Evolutionary conservation across 2,888 invertebrate genomes (phyloP).

Genomic region (Polydesmus complanatus): DNA sequence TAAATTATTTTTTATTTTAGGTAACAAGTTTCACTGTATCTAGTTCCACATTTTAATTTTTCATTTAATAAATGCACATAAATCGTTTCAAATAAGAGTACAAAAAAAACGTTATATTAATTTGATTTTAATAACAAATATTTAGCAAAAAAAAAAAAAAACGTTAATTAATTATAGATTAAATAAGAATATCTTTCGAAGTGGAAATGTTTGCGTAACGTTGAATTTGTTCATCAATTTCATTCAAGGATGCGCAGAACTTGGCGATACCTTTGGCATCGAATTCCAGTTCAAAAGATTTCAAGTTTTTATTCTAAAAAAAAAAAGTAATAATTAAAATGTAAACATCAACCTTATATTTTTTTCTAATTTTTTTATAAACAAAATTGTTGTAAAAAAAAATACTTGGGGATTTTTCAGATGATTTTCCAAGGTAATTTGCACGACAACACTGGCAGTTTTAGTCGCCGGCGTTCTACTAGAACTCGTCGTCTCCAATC

Average conservation of each 20-base stretch:
- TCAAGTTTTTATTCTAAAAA: neutral
- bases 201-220: neutral
- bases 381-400: neutral
- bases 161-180: too few relatives aligned
- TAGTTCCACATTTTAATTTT: too few relatives aligned
- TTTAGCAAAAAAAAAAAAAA: too few relatives aligned
- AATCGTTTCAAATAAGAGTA: too few relatives aligned
- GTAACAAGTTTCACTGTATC: too few relatives aligned
- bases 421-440: constrained; percentile 1
- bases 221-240: neutral
- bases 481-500: constrained; percentile 24
- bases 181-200: too few relatives aligned
- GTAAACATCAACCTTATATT: neutral
- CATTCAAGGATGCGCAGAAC: constrained; percentile 4
- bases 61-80: too few relatives aligned
- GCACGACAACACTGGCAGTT: constrained; percentile 2
- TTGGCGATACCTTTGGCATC: neutral
- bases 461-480: neutral
- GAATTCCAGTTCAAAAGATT: constrained; percentile 5
- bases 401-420: neutral
- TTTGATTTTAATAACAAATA: too few relatives aligned
- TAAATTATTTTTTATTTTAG: too few relatives aligned
- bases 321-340: neutral
- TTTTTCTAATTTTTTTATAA: neutral
- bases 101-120: too few relatives aligned